Base-by-base conservation (phyloP, 2,888 invertebrate species). In the Orchesella flavescens region DNA sequence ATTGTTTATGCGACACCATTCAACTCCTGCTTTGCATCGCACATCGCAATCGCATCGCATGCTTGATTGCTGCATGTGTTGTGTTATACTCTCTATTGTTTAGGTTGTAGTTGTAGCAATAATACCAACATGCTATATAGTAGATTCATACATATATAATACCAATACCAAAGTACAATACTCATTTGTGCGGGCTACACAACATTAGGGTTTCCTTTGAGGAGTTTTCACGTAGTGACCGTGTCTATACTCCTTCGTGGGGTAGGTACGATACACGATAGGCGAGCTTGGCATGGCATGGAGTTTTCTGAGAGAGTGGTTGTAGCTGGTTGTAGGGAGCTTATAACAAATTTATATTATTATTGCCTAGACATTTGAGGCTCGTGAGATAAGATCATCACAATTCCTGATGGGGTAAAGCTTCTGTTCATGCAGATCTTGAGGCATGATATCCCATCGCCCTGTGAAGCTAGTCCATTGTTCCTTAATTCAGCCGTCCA, bases 371-470 rank as follows among this genome's bases (percentile, higher is more conserved):
- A 80, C 80, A 73, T 80, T 84, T 84, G 73, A 66, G 76, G 77
- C 77, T 73, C 44, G 19, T 55, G 73, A 82, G 87, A 87, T 87
- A 87, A 87, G 43, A 79, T 79, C 78, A 72, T 69, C 72, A 71
- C 78, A 49, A 73, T 57, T 80, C 73, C 80, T 73, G 80, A 80
- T 80, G 73, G 73, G 80, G 65, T 73, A 72, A 80, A 80, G 87
- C 87, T 87, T 85, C 86, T 86, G 87, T 87, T 86, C 87, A 86
- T 87, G 86, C 87, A 87, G 87, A 87, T 87, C 84, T 83, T 84
- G 4, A 44, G 81, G 49, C 63, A 80, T 73, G 87, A 87, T 87
- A 86, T 83, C 80, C 43, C 72, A 73, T 83, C 84, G 83, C 81
- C 76, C 82, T 83, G 82, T 84, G 85, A 80, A 80, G 84, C 82